Evolutionary conservation across 2,888 invertebrate species (phyloP), one percentile per base, ranked within the genome.

Genomic region (Pedicia rivosa): DNA sequence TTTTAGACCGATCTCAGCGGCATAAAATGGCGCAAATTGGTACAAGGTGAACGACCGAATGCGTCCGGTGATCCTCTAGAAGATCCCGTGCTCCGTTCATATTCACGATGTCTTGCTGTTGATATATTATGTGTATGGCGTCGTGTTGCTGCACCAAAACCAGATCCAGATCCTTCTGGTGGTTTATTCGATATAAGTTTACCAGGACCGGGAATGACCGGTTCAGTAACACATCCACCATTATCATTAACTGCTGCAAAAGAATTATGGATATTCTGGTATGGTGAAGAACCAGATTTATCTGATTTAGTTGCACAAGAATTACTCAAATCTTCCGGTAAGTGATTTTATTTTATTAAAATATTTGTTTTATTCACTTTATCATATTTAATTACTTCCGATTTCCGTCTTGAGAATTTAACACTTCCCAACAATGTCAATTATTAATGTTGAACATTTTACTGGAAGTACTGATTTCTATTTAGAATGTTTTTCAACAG

Each of bases 191-290:
- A 44, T 48, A 42, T 55, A 53, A 45, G 62, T 59, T 36, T 55
- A 60, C 49, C 50, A 63, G 48, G 60, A 56, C 39, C 55, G 57
- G 43, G 42, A 12, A 57, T 54, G 63, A 53, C 66, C 63, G 55
- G 70, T 68, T 56, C 69, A 64, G 54, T 66, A 67, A 57, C 60
- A 55, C 75, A 75, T 55, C 80, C 79, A 55, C 82, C 84, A 47
- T 72, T 86, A 52, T 80, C 82, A 50, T 70, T 86, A 50, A 75
- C 79, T 57, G 80, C 84, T 54, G 79, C 86, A 62, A 97, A 95
- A 68, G 97, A 98, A 64, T 74, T 99, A 43, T 98, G 97, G 97
- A 86, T 98, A 62, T 99, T 98, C 70, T 98, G 97, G 97, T 98
- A 97, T 67, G 94, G 94, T 55, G 92, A 94, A 61, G 90, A 91